These are phyloP conservation scores for Eupsilia transversa DNA, from an alignment of 2,888 invertebrate genomes.

Conservation along the genomic window DNA sequence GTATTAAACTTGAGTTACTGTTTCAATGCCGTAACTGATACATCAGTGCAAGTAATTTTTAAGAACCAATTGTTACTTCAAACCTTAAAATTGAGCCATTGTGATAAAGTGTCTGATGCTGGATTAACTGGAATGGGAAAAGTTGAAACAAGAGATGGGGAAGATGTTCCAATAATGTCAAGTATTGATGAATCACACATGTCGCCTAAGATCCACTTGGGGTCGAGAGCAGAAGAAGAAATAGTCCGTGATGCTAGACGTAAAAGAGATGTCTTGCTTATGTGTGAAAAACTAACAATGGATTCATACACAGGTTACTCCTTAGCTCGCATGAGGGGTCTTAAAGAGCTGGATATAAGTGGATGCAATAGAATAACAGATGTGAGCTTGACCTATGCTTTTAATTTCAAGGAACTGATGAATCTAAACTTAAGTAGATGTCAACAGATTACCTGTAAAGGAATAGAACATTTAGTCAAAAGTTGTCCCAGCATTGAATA, in stretches of 20 bases:
- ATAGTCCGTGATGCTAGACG: constrained; percentile 92
- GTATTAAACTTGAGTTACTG: constrained; percentile 92
- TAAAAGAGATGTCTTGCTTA: constrained; percentile 91
- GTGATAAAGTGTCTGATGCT: constrained; percentile 92
- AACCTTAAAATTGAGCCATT: constrained; percentile 92
- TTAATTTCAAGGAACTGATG: constrained; percentile 92
- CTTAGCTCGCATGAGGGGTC: constrained; percentile 88
- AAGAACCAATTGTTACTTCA: constrained; percentile 91
- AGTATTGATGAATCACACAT: constrained; percentile 74
- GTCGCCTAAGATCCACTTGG: constrained; percentile 89
- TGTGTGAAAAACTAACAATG: constrained; percentile 90
- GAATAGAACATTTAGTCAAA: constrained; percentile 91
- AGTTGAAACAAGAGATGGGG: constrained; percentile 77
- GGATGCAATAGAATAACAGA: constrained; percentile 94
- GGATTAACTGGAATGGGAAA: constrained; percentile 93
- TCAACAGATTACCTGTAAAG: constrained; percentile 92
- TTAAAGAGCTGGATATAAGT: constrained; percentile 92
- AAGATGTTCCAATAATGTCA: constrained; percentile 81
- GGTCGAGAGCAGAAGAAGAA: constrained; percentile 93
- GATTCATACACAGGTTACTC: constrained; percentile 88
- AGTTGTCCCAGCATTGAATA: constrained; percentile 93
- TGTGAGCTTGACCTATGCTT: constrained; percentile 92
- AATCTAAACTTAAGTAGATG: constrained; percentile 92
- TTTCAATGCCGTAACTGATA: constrained; percentile 93
- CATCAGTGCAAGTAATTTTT: constrained; percentile 92